These are phyloP conservation scores for Ariopsis seemanni DNA, from an alignment of 2,113 vertebrate species.

Conservation along the genomic window DNA sequence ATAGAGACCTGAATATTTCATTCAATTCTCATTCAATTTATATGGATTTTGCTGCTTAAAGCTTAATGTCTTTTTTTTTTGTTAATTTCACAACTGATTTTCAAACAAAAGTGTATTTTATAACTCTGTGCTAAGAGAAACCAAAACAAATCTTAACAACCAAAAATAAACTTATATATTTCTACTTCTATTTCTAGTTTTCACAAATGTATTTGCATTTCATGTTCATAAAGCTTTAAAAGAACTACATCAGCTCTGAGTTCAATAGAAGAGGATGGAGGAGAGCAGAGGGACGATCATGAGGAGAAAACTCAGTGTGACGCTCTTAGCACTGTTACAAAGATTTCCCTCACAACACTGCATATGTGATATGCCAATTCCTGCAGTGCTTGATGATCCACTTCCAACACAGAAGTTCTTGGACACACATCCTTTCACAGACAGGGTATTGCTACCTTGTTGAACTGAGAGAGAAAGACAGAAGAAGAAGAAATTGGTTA, in stretches of 20 bases:
- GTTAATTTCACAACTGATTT: too few relatives aligned
- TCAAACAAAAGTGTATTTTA: too few relatives aligned
- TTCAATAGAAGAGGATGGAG: constrained; percentile 49
- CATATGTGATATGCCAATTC: not conserved
- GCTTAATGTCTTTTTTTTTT: too few relatives aligned
- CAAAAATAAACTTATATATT: not conserved
- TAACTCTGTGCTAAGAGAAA: not conserved
- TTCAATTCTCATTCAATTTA: not conserved
- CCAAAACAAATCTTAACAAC: not conserved
- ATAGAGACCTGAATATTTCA: not conserved
- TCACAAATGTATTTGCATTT: not conserved
- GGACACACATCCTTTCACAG: not conserved
- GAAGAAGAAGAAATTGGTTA: not conserved
- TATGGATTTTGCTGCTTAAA: not conserved
- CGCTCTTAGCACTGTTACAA: constrained; percentile 50
- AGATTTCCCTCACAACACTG: constrained; percentile 60
- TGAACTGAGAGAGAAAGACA: not conserved
- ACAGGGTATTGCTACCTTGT: not conserved
- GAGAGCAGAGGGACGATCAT: constrained; percentile 50
- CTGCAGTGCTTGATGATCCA: accelerated
- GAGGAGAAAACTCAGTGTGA: constrained; percentile 47
- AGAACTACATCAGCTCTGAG: not conserved
- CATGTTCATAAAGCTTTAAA: not conserved
- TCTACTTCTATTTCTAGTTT: not conserved
- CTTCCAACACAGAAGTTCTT: not conserved